Evolutionary conservation across 2,888 invertebrate species (phyloP).

Genomic region (Hypolimnas misippus): DNA sequence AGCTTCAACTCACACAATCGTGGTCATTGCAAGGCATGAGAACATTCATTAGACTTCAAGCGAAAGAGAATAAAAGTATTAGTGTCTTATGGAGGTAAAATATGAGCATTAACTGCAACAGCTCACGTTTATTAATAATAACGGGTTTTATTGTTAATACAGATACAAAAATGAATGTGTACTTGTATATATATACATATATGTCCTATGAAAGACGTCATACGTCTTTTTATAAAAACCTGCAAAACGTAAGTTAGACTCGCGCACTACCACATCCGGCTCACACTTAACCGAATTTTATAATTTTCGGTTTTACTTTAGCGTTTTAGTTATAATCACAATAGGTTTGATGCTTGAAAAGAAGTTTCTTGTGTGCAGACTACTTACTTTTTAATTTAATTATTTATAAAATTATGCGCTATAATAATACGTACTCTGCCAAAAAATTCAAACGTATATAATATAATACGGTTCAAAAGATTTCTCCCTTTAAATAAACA

Average conservation of each 20-base stretch:
- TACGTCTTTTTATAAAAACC: neutral
- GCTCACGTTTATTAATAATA: conserved; percentile 1
- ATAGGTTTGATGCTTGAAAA: no score
- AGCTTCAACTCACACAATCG: conserved; percentile 34
- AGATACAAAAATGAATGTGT: neutral
- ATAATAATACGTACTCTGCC: no score
- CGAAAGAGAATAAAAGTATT: conserved; percentile 12
- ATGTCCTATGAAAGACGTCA: neutral
- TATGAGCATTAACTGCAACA: conserved; percentile 1
- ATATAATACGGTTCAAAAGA: no score
- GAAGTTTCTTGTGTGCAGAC: neutral
- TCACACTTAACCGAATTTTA: no score
- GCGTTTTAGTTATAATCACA: no score
- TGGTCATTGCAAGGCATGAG: conserved; percentile 17
- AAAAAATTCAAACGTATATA: no score
- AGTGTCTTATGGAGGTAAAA: neutral
- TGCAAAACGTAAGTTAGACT: neutral
- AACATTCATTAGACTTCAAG: conserved; percentile 12
- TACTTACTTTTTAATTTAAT: neutral
- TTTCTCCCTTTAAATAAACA: no score
- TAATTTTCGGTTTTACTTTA: no score
- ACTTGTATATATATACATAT: neutral
- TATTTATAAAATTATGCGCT: neutral
- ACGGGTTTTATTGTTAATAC: neutral
- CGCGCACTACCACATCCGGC: no score